Percentiles rank a stretch among this genome's conserved stretches.
phyloP scores from a whole-genome alignment of 2,888 invertebrate genomes.

The Litoditis marina region DNA sequence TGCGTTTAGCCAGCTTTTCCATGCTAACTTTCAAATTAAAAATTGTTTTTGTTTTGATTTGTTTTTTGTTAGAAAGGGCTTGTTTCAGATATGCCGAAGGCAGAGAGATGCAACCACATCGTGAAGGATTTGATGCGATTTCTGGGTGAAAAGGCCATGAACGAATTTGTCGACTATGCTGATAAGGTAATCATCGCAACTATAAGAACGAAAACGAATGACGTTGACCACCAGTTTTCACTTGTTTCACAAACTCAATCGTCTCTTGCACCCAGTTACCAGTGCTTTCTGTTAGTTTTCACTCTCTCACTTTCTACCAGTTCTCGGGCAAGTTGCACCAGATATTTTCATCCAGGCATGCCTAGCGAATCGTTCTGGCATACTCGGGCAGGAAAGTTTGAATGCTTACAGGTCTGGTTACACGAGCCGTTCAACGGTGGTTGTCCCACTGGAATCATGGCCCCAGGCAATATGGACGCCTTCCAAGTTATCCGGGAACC shows the following conservation, averaged over 20 bases:
- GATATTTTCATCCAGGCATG: too few relatives aligned
- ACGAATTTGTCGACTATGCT: constrained; percentile 48
- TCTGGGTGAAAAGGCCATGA: constrained; percentile 36
- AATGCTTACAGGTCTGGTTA: constrained; percentile 57
- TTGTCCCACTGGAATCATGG: constrained; percentile 62
- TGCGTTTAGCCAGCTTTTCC: not conserved
- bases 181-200: constrained; percentile 61
- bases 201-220: not conserved
- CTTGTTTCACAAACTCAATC: not conserved
- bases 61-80: too few relatives aligned
- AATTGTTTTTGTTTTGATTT: too few relatives aligned
- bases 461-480: constrained; percentile 57
- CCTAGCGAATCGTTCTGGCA: too few relatives aligned
- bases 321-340: too few relatives aligned
- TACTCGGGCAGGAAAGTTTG: not conserved
- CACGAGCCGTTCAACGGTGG: constrained; percentile 64
- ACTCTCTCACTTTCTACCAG: too few relatives aligned
- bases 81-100: constrained; percentile 30
- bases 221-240: not conserved
- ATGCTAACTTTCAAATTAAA: too few relatives aligned
- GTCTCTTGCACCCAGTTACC: too few relatives aligned
- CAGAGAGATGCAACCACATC: constrained; percentile 62
- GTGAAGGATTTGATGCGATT: constrained; percentile 48
- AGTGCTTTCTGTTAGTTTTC: too few relatives aligned
- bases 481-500: constrained; percentile 35